phyloP scores from a whole-genome alignment of 1,140 invertebrate species.

The Battus philenor region DNA sequence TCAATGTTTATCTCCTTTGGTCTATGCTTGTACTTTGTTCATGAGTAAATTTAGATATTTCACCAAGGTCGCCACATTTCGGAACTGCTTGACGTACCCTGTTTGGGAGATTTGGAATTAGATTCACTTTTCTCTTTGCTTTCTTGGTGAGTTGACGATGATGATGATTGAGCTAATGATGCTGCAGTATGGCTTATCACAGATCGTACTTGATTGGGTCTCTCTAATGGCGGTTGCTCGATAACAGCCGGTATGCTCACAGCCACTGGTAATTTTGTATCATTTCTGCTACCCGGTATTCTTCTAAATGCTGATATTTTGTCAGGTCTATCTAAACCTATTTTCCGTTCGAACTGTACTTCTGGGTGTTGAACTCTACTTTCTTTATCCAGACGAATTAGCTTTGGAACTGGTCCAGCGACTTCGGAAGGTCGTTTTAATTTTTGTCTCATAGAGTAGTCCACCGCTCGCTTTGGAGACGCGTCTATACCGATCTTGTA shows the following conservation, averaged over 20 bases:
- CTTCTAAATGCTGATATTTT: conserved; percentile 39
- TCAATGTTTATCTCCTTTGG: background rate
- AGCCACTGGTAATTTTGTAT: conserved; percentile 39
- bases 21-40: background rate
- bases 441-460: conserved; percentile 61
- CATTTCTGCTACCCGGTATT: conserved; percentile 4
- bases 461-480: conserved; percentile 62
- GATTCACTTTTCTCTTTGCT: conserved; percentile 37
- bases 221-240: conserved; percentile 27
- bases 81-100: conserved; percentile 39
- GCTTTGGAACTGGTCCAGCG: conserved; percentile 42
- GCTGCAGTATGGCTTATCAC: conserved; percentile 66
- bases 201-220: conserved; percentile 25
- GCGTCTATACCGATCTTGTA: conserved; percentile 70
- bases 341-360: conserved; percentile 24
- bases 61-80: conserved; percentile 69
- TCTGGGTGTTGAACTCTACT: conserved; percentile 21
- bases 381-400: conserved; percentile 37
- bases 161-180: conserved; percentile 49
- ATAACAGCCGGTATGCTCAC: conserved; percentile 41
- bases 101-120: conserved; percentile 47
- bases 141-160: conserved; percentile 21
- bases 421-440: conserved; percentile 49
- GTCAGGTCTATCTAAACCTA: conserved; percentile 30
- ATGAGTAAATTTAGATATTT: no score